phyloP scores from a whole-genome alignment of 2,888 invertebrate species.

The Conomelus anceps region DNA sequence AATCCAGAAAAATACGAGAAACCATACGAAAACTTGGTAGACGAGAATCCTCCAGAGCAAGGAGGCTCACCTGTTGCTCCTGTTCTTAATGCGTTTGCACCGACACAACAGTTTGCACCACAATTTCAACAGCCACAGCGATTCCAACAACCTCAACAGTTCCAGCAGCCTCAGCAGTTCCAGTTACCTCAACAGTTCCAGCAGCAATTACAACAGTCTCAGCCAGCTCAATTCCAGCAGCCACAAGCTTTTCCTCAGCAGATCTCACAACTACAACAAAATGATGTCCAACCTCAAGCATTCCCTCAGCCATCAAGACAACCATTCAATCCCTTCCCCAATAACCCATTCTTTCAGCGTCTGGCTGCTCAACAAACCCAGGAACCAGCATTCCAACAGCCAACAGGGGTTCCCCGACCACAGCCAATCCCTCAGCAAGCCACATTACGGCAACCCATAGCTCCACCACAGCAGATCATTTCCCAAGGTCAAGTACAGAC shows the following conservation, averaged over 20 bases:
- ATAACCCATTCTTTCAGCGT: slow-evolving; percentile 20
- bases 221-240: slow-evolving; percentile 17
- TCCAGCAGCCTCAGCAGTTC: neutral
- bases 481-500: neutral
- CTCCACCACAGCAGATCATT: neutral
- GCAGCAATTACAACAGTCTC: slow-evolving; percentile 1
- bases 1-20: slow-evolving; percentile 32
- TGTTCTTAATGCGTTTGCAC: neutral
- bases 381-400: slow-evolving; percentile 2
- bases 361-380: slow-evolving; percentile 22
- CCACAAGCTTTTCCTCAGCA: slow-evolving; percentile 5
- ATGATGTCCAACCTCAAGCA: slow-evolving; percentile 5
- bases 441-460: neutral
- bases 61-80: slow-evolving; percentile 2
- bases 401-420: neutral
- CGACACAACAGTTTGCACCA: neutral
- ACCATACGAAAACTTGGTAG: slow-evolving; percentile 25
- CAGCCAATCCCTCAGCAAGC: neutral
- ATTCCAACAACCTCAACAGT: neutral
- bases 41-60: slow-evolving; percentile 17
- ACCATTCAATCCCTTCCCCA: slow-evolving; percentile 15
- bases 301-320: slow-evolving; percentile 21
- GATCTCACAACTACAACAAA: slow-evolving; percentile 15
- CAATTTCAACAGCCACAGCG: slow-evolving; percentile 20
- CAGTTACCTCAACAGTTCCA: slow-evolving; percentile 21